Evolutionary conservation across 2,797 vertebrate species (phyloP).

Genomic region (Diplodus puntazzo): DNA sequence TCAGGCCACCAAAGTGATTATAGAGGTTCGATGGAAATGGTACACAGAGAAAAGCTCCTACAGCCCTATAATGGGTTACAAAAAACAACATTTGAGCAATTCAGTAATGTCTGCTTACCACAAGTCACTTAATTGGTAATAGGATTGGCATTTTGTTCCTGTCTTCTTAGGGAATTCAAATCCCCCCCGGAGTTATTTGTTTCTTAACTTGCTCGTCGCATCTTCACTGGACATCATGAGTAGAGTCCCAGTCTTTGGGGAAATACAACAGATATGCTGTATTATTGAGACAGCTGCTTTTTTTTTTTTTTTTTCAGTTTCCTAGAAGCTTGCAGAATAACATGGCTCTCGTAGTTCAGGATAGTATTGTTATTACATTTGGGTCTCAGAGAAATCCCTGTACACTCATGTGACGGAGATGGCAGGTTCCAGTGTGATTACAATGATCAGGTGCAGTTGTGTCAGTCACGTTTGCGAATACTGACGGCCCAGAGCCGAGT

Average conservation of each 20-base stretch:
- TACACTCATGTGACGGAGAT: slow-evolving; percentile 4
- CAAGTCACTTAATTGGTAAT: slow-evolving; percentile 36
- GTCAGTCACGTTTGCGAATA: slow-evolving; percentile 28
- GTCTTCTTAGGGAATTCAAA: slow-evolving; percentile 21
- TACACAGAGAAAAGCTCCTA: slow-evolving; percentile 31
- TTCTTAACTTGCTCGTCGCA: slow-evolving; percentile 10
- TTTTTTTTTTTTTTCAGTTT: slow-evolving; percentile 27
- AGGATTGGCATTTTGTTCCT: slow-evolving; percentile 28
- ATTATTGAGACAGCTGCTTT: slow-evolving; percentile 31
- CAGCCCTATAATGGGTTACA: slow-evolving; percentile 46
- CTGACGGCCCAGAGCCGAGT: slow-evolving; percentile 16
- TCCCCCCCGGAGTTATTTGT: slow-evolving; percentile 21
- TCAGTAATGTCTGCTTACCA: slow-evolving; percentile 27
- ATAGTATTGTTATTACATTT: slow-evolving; percentile 41
- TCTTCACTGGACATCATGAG: slow-evolving; percentile 35
- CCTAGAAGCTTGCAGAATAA: slow-evolving; percentile 42
- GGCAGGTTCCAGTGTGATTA: slow-evolving; percentile 24
- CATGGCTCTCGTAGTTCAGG: slow-evolving; percentile 42
- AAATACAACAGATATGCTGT: slow-evolving; percentile 48
- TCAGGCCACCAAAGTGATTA: slow-evolving; percentile 46
- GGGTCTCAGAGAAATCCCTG: slow-evolving; percentile 47
- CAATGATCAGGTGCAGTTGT: slow-evolving; percentile 14
- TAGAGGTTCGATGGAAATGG: slow-evolving; percentile 35
- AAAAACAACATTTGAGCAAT: slow-evolving; percentile 25
- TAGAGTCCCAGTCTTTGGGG: slow-evolving; percentile 50